Conservation (phyloP, 92 coral and sea anemone genomes). For the Virgularia gustaviana region DNA sequence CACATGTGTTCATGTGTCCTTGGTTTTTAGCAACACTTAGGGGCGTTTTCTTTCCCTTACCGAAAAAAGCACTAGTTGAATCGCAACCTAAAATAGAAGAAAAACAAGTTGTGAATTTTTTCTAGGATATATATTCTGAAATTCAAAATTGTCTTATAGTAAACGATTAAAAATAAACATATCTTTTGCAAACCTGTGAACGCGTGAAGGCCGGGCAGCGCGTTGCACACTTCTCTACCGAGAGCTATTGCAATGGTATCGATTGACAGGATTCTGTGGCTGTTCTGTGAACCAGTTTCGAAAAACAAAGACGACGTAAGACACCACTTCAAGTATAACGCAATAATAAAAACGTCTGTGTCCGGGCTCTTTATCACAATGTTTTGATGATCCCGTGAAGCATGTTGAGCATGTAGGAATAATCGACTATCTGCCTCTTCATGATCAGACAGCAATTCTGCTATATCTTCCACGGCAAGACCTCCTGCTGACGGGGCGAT, state of each 20-base stretch:
- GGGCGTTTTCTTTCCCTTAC: constrained; percentile 30
- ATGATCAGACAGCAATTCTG: constrained; percentile 23
- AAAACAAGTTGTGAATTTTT: too few relatives aligned
- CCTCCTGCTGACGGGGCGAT: constrained; percentile 19
- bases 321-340: too few relatives aligned
- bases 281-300: constrained; percentile 19
- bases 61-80: constrained; percentile 32
- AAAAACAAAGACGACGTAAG: constrained; percentile 13
- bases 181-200: too few relatives aligned
- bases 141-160: too few relatives aligned
- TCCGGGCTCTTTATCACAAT: constrained; percentile 28
- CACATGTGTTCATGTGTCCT: neutral
- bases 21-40: neutral
- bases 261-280: constrained; percentile 22
- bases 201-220: constrained; percentile 20
- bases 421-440: constrained; percentile 15
- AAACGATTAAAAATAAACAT: too few relatives aligned
- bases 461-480: constrained; percentile 15
- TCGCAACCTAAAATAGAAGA: too few relatives aligned
- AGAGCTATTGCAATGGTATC: constrained; percentile 15
- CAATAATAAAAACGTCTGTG: constrained; percentile 29
- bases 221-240: constrained; percentile 13
- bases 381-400: constrained; percentile 5
- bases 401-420: constrained; percentile 19
- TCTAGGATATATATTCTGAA: too few relatives aligned